A percentile compares a stretch with the other conserved stretches of the same genome.
phyloP scores from a whole-genome alignment of 2,888 invertebrate genomes.

The Charanyca ferruginea region DNA sequence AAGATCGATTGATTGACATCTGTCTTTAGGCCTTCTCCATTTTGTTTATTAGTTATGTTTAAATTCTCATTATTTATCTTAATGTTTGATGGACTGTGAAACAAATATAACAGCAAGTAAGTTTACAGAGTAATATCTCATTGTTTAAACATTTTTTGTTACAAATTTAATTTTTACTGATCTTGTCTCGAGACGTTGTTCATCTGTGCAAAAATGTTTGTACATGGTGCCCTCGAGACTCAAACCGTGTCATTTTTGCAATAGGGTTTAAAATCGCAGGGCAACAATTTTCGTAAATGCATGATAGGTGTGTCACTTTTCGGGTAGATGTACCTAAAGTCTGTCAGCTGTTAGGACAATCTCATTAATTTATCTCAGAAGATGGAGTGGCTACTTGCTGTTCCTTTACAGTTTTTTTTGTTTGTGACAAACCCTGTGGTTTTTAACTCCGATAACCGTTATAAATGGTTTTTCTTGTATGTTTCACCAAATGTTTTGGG shows the following conservation, averaged over 20 bases:
- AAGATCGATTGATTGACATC: neutral
- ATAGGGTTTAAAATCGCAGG: slow-evolving; percentile 22
- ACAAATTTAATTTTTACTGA: slow-evolving; percentile 54
- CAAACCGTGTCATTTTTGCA: rapidly evolving
- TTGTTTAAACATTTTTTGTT: slow-evolving; percentile 62
- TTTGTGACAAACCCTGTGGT: slow-evolving; percentile 43
- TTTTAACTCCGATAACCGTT: slow-evolving; percentile 39
- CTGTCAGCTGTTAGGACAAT: slow-evolving; percentile 67
- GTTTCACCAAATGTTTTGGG: slow-evolving; percentile 21
- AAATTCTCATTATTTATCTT: slow-evolving; percentile 5
- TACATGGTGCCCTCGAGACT: neutral
- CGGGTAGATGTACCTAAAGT: slow-evolving; percentile 57
- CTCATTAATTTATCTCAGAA: slow-evolving; percentile 69
- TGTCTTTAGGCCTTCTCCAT: neutral
- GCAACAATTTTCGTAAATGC: neutral
- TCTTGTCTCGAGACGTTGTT: slow-evolving; percentile 62
- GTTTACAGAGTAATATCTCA: slow-evolving; percentile 28
- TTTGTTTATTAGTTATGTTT: neutral
- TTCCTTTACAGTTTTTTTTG: slow-evolving; percentile 39
- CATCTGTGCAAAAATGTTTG: slow-evolving; percentile 34
- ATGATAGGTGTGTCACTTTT: slow-evolving; percentile 42
- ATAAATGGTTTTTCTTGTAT: slow-evolving; percentile 27
- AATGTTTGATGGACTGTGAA: slow-evolving; percentile 30
- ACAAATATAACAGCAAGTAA: slow-evolving; percentile 22
- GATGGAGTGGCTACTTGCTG: slow-evolving; percentile 62